Percentiles rank a stretch among this genome's conserved stretches.
Conservation (phyloP, 1,140 invertebrate genomes). For the Holcopasites calliopsidis region DNA sequence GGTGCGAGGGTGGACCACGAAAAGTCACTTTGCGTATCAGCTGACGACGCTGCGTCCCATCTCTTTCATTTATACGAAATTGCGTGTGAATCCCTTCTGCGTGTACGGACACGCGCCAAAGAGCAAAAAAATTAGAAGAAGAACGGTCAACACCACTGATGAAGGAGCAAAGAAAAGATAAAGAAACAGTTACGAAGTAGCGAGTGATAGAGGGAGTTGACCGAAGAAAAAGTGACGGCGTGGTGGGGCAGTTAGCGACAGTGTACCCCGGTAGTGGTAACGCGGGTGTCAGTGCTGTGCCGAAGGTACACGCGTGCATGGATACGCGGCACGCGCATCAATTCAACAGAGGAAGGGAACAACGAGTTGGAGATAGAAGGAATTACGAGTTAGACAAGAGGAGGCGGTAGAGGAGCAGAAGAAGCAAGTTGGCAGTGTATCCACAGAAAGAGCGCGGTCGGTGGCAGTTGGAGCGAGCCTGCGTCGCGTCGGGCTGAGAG, state of each 20-base stretch:
- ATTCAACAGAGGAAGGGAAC: conserved; percentile 9
- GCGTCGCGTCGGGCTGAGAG: conserved; percentile 34
- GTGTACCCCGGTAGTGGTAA: conserved; percentile 19
- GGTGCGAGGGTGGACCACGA: background rate
- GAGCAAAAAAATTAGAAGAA: no score
- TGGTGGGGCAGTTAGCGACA: conserved; percentile 13
- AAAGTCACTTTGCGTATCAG: background rate
- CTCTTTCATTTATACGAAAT: no score
- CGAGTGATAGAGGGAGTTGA: conserved; percentile 16
- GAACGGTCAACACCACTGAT: no score
- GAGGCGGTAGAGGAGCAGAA: conserved; percentile 19
- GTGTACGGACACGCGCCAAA: no score
- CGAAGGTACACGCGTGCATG: conserved; percentile 4
- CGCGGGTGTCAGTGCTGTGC: background rate
- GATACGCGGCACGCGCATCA: conserved; percentile 10
- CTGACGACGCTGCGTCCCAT: background rate
- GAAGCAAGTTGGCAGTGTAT: conserved; percentile 49
- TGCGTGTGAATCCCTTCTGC: no score
- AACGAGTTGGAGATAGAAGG: background rate
- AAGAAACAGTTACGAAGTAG: conserved; percentile 47
- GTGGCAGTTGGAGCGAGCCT: conserved; percentile 42
- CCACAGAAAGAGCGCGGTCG: conserved; percentile 36
- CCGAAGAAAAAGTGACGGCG: conserved; percentile 26
- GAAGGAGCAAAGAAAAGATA: conserved; percentile 36
- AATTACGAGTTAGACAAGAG: conserved; percentile 1